A percentile compares a stretch with the other conserved stretches of the same genome.
Evolutionary conservation across 1,140 invertebrate species (phyloP).

Genomic region (Rhysida immarginata): DNA sequence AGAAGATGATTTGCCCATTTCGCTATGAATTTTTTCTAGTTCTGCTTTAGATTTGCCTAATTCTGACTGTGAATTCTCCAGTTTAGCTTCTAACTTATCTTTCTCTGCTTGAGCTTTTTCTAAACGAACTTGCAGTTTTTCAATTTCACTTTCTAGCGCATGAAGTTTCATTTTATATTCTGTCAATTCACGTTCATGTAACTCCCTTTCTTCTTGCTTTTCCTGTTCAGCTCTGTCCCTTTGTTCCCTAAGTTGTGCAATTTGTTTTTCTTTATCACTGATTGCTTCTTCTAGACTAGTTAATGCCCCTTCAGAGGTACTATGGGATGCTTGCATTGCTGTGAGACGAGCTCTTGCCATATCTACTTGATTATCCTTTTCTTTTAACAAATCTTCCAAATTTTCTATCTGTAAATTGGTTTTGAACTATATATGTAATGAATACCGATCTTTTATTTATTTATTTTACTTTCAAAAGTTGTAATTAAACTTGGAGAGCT

Average conservation of each 20-base stretch:
- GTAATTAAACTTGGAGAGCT: too few relatives aligned
- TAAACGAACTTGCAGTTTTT: constrained; percentile 68
- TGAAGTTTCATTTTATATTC: constrained; percentile 82
- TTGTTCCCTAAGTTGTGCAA: constrained; percentile 77
- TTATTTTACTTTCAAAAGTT: neutral
- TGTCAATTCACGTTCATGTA: constrained; percentile 81
- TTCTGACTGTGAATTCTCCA: constrained; percentile 82
- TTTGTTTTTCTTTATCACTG: constrained; percentile 91
- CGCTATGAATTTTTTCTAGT: constrained; percentile 72
- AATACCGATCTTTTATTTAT: too few relatives aligned
- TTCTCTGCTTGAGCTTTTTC: constrained; percentile 77
- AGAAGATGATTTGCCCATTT: constrained; percentile 67
- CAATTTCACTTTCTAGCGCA: constrained; percentile 66
- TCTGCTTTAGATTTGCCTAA: constrained; percentile 85
- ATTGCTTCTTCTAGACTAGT: constrained; percentile 89
- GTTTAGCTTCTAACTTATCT: constrained; percentile 71
- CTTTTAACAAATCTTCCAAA: constrained; percentile 86
- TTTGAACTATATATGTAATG: too few relatives aligned
- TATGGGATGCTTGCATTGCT: constrained; percentile 82
- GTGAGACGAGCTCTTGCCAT: constrained; percentile 77
- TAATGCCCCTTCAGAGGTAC: constrained; percentile 76
- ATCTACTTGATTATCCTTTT: constrained; percentile 95
- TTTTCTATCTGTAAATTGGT: constrained; percentile 78
- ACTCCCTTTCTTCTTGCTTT: constrained; percentile 82
- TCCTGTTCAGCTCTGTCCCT: constrained; percentile 91